These are phyloP conservation scores for Mayetiola destructor DNA, from an alignment of 2,888 invertebrate genomes.

Conservation along the genomic window DNA sequence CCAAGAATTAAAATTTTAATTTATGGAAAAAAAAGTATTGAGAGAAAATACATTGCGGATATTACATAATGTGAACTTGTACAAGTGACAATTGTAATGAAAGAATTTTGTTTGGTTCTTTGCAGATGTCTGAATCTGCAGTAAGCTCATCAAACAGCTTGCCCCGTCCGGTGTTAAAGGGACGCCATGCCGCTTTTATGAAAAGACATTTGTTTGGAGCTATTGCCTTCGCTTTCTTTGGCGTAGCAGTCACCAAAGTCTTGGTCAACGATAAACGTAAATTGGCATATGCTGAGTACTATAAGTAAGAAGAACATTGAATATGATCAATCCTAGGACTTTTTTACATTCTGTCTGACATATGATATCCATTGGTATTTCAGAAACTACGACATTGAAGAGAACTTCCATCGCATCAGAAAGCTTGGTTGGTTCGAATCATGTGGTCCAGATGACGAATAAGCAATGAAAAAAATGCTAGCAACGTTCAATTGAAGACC, in stretches of 20 bases:
- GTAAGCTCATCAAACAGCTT: background rate
- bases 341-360: background rate
- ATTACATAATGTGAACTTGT: background rate
- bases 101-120: background rate
- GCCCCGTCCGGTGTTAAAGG: background rate
- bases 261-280: background rate
- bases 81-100: too few relatives aligned
- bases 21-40: background rate
- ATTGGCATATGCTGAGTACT: slow-evolving; percentile 1
- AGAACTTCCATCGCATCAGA: background rate
- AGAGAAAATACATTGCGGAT: background rate
- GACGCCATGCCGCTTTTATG: background rate
- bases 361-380: background rate
- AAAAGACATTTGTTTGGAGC: background rate
- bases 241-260: background rate
- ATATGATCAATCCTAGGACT: background rate
- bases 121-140: background rate
- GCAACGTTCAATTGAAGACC: too few relatives aligned
- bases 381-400: slow-evolving; percentile 4
- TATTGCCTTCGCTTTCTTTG: background rate
- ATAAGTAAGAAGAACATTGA: background rate
- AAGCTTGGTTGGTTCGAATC: background rate
- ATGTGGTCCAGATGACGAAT: background rate
- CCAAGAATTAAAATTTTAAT: background rate
- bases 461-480: too few relatives aligned